phyloP scores from a whole-genome alignment of 2,888 invertebrate genomes.

The Malthinus seriepunctatus region DNA sequence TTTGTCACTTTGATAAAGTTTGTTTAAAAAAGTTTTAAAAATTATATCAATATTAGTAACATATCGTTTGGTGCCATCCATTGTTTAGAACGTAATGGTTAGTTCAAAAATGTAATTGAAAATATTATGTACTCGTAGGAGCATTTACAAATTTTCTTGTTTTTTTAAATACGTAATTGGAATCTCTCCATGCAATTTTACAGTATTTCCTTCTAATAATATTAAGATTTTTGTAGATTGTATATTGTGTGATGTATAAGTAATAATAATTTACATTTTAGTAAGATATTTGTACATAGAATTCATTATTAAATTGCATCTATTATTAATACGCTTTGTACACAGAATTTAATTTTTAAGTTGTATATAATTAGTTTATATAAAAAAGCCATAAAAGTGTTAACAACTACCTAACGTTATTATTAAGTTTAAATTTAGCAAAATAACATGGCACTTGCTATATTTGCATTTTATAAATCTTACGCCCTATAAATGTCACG shows the following conservation, averaged over 20 bases:
- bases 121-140: conserved; percentile 31
- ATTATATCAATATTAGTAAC: conserved; percentile 13
- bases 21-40: too few relatives aligned
- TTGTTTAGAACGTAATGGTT: conserved; percentile 7
- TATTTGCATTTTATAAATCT: conserved; percentile 23
- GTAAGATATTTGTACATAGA: conserved; percentile 32
- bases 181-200: conserved; percentile 43
- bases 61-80: conserved; percentile 38
- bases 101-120: conserved; percentile 34
- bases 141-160: conserved; percentile 31
- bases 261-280: conserved; percentile 11
- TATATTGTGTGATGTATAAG: conserved; percentile 29
- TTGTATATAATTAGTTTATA: conserved; percentile 20
- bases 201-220: conserved; percentile 51
- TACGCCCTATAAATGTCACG: conserved; percentile 9
- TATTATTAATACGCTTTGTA: conserved; percentile 25
- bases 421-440: conserved; percentile 21
- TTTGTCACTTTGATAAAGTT: background rate
- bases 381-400: conserved; percentile 19
- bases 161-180: conserved; percentile 31
- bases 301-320: conserved; percentile 18
- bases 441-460: conserved; percentile 23
- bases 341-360: conserved; percentile 15
- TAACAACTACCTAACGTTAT: conserved; percentile 22
- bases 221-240: conserved; percentile 37